phyloP scores from a whole-genome alignment of 2,797 vertebrate species.

The Alectoris magna region DNA sequence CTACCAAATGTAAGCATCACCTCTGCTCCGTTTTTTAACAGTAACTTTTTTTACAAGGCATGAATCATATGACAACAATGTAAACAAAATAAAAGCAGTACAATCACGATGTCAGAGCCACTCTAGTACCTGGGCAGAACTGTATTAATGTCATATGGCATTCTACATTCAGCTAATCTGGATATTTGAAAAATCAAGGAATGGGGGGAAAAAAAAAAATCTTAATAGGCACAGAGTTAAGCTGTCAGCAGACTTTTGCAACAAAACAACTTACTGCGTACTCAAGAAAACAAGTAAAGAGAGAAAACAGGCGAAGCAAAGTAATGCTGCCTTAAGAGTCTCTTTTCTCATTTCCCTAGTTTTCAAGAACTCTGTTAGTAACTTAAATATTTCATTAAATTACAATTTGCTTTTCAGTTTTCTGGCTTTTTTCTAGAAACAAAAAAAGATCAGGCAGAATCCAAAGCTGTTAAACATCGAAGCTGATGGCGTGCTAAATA shows the following conservation, averaged over 20 bases:
- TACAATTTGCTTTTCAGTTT: background rate
- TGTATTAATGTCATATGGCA: background rate
- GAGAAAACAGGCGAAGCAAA: background rate
- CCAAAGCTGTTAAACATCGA: background rate
- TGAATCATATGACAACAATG: background rate
- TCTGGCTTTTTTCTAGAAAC: background rate
- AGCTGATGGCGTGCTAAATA: background rate
- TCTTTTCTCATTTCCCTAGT: background rate
- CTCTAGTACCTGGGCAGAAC: background rate
- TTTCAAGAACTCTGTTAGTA: conserved; percentile 13
- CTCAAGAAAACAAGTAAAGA: background rate
- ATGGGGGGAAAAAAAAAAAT: background rate
- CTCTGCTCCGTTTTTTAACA: background rate
- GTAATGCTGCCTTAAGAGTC: background rate
- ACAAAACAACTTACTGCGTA: background rate
- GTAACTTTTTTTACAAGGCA: background rate
- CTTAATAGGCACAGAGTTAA: background rate
- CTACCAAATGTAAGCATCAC: background rate
- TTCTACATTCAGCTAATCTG: background rate
- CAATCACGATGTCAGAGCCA: background rate
- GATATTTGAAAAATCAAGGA: background rate
- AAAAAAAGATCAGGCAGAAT: background rate
- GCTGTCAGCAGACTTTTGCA: background rate
- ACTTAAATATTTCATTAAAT: conserved; percentile 6
- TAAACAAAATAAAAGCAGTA: background rate